Conservation (phyloP, 2,113 vertebrate genomes). For the Pedionomus torquatus region DNA sequence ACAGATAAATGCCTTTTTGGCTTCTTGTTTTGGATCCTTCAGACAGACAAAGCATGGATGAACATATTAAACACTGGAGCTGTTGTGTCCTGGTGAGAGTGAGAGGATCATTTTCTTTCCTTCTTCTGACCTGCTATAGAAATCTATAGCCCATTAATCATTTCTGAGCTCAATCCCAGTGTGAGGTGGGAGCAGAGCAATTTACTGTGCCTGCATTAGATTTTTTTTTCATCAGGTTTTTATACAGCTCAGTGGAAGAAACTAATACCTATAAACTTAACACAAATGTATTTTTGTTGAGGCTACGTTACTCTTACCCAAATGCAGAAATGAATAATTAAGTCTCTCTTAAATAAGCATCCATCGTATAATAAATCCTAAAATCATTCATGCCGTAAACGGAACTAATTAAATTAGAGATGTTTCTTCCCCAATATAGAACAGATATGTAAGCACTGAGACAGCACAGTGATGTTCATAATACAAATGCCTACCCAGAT, state of each 20-base stretch:
- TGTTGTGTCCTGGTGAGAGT: constrained; percentile 18
- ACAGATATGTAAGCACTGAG: not conserved
- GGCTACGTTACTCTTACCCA: constrained; percentile 37
- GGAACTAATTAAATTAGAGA: constrained; percentile 38
- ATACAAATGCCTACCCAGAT: not conserved
- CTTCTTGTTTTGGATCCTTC: not conserved
- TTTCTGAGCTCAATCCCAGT: constrained; percentile 7
- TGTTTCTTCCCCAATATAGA: not conserved
- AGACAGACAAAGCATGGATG: constrained; percentile 34
- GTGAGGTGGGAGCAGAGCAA: constrained; percentile 43
- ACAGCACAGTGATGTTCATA: not conserved
- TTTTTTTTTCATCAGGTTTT: constrained; percentile 66
- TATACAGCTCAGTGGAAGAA: constrained; percentile 59
- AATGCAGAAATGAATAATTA: constrained; percentile 71
- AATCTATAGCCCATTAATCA: constrained; percentile 56
- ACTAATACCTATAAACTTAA: constrained; percentile 38
- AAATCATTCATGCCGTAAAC: constrained; percentile 68
- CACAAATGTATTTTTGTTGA: constrained; percentile 55
- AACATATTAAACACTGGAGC: constrained; percentile 31
- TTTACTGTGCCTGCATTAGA: constrained; percentile 61
- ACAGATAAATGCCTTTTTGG: constrained; percentile 33
- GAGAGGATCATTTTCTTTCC: constrained; percentile 50
- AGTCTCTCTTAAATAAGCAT: constrained; percentile 69
- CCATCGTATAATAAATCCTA: constrained; percentile 68
- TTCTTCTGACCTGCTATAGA: constrained; percentile 58